Evolutionary conservation across 2,888 invertebrate species (phyloP).

Genomic region (Acrobasis repandana): DNA sequence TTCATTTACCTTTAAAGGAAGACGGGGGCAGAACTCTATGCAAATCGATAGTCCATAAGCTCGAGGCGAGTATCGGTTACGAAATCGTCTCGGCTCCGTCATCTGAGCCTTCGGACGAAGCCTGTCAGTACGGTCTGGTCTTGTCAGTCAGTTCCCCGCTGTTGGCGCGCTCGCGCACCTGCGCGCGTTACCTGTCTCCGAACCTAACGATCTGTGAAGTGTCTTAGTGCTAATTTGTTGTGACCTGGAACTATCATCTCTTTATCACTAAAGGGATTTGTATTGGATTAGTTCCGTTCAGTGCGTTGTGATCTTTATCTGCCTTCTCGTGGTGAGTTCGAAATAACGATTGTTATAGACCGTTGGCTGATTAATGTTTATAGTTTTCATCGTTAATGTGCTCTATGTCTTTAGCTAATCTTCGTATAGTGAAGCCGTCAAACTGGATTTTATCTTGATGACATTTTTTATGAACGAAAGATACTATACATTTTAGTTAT

Average conservation of each 20-base stretch:
- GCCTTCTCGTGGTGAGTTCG: constrained; percentile 34
- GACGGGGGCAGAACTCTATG: constrained; percentile 9
- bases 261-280: constrained; percentile 73
- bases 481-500: not conserved
- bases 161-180: constrained; percentile 67
- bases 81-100: constrained; percentile 52
- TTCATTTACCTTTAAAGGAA: constrained; percentile 4
- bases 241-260: constrained; percentile 62
- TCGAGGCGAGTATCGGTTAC: constrained; percentile 41
- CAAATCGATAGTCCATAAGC: constrained; percentile 19
- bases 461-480: constrained; percentile 19
- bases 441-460: constrained; percentile 15
- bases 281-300: constrained; percentile 51
- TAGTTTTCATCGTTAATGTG: constrained; percentile 14
- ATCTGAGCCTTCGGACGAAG: constrained; percentile 56
- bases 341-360: constrained; percentile 8
- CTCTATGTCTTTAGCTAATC: constrained; percentile 25
- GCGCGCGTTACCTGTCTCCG: constrained; percentile 47
- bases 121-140: constrained; percentile 43
- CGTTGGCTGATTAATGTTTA: constrained; percentile 13
- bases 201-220: constrained; percentile 48
- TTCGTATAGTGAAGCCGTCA: constrained; percentile 21
- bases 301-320: constrained; percentile 42
- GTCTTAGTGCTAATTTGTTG: constrained; percentile 39
- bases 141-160: constrained; percentile 50